Evolutionary conservation across 1,140 invertebrate genomes (phyloP).

Genomic region (Lepidurus apus): DNA sequence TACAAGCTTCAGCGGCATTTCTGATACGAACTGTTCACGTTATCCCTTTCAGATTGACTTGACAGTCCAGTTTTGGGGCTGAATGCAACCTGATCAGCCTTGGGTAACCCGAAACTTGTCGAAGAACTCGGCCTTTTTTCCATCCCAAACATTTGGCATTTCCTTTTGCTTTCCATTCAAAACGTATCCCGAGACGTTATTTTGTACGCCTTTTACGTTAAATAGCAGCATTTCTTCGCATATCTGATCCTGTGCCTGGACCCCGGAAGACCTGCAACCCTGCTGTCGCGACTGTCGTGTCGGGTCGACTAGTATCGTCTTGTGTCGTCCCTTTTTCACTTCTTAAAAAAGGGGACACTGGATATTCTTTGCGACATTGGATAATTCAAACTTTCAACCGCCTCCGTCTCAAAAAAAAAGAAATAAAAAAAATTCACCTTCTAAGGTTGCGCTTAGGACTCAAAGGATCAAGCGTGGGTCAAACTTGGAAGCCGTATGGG

Average conservation of each 20-base stretch:
- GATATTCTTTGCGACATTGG: background rate
- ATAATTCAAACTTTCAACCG: background rate
- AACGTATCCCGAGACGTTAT: background rate
- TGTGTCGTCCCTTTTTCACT: too few relatives aligned
- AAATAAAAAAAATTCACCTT: background rate
- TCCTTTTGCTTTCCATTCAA: too few relatives aligned
- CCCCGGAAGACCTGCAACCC: slow-evolving; percentile 16
- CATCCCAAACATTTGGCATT: background rate
- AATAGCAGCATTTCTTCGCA: background rate
- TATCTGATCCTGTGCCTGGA: background rate
- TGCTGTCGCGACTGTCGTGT: background rate
- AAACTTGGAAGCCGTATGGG: slow-evolving; percentile 17
- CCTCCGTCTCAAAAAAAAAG: background rate
- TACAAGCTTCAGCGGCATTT: background rate
- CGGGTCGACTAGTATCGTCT: background rate
- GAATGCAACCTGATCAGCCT: slow-evolving; percentile 6
- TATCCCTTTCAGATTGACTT: background rate
- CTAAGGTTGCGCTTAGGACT: background rate
- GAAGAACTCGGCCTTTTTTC: slow-evolving; percentile 6
- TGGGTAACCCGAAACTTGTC: background rate
- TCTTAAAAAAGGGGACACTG: too few relatives aligned
- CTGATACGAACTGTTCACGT: background rate
- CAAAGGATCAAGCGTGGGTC: slow-evolving; percentile 14
- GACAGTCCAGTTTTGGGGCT: background rate
- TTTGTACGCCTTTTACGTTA: background rate